Evolutionary conservation across 2,888 invertebrate genomes (phyloP), one percentile per base, ranked within the genome.

Genomic region (Cheilosia urbana): DNA sequence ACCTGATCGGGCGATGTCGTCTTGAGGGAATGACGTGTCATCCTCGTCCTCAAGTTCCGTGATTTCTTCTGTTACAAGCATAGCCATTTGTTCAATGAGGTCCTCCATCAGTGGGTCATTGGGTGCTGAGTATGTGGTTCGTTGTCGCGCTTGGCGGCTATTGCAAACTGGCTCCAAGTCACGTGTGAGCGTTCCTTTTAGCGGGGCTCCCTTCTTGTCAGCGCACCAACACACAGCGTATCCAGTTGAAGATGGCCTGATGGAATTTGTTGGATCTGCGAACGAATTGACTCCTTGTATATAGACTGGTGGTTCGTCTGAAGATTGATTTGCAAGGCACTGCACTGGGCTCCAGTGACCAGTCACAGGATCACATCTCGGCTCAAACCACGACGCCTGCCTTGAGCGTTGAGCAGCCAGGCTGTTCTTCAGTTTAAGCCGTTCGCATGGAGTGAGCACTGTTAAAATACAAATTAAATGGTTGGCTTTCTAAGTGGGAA

Each of bases 141-240:
- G 92, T 24, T 94, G 94, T 80, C 97, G 93, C 0, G 96, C 96
- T 90, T 96, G 96, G 47, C 97, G 93, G 90, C 96, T 96, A 91
- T 96, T 96, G 91, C 97, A 97, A 45, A 94, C 93, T 0, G 97
- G 97, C 87, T 95, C 95, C 1, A 94, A 93, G 21, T 96, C 96
- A 58, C 96, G 94, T 0, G 96, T 95, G 60, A 97, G 91, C 0
- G 96, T 96, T 1, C 97, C 97, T 90, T 96, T 96, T 2, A 96
- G 92, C 0, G 96, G 96, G 87, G 96, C 96, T 0, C 97, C 97
- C 88, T 95, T 95, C 42, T 95, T 95, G 89, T 96, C 96, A 2
- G 97, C 97, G 90, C 97, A 97, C 97, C 97, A 97, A 89, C 97
- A 97, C 0, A 97, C 96, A 4, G 96, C 96, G 89, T 95, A 93